Evolutionary conservation across 92 coral and sea anemone genomes (phyloP).

Genomic region (Muricea muricata): DNA sequence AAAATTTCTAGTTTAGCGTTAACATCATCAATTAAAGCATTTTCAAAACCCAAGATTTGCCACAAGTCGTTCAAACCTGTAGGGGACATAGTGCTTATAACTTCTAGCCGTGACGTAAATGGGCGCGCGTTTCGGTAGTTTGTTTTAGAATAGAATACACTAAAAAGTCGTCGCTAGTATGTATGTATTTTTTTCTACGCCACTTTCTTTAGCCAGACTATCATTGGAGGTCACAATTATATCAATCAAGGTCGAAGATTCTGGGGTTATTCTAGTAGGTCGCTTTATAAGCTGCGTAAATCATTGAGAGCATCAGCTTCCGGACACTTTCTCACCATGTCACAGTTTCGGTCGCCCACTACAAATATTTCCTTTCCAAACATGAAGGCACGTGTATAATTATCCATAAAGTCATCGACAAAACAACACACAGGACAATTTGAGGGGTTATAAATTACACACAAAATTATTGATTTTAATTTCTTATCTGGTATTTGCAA

Average conservation of each 20-base stretch:
- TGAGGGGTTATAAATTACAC: conserved; percentile 52
- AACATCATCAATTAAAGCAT: conserved; percentile 34
- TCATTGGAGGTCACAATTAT: conserved; percentile 31
- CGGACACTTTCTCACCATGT: conserved; percentile 23
- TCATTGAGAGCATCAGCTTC: conserved; percentile 53
- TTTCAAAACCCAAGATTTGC: conserved; percentile 41
- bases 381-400: conserved; percentile 46
- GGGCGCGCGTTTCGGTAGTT: conserved; percentile 44
- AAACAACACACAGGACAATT: conserved; percentile 12
- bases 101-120: conserved; percentile 27
- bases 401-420: conserved; percentile 38
- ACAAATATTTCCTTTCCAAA: conserved; percentile 44
- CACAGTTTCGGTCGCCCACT: conserved; percentile 50
- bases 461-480: conserved; percentile 46
- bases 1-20: conserved; percentile 49
- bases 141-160: conserved; percentile 53
- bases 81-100: conserved; percentile 27
- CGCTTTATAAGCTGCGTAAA: conserved; percentile 44
- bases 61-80: conserved; percentile 34
- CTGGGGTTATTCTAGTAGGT: conserved; percentile 49
- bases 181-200: conserved; percentile 47
- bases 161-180: conserved; percentile 66
- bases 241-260: conserved; percentile 48
- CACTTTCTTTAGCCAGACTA: conserved; percentile 40
- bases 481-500: too few relatives aligned